Percentiles rank a stretch among this genome's conserved stretches.
Conservation (phyloP, 2,113 vertebrate genomes). For the Ptychochromis oligacanthus region DNA sequence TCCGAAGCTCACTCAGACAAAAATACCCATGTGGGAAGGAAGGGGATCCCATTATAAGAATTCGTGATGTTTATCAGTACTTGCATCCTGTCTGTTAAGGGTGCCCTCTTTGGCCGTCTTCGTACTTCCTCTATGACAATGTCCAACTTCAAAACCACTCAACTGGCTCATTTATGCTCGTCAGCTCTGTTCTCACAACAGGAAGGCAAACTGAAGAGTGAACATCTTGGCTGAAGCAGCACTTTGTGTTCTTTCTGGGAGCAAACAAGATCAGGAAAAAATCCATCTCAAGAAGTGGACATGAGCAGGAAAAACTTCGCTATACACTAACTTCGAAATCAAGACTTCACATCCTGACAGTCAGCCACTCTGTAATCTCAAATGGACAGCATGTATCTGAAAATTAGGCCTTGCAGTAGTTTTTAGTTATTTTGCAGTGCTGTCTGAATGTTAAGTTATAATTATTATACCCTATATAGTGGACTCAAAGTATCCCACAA, state of each 20-base stretch:
- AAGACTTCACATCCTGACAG: neutral
- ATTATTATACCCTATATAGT: no score
- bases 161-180: neutral
- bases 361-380: neutral
- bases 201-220: constrained; percentile 23
- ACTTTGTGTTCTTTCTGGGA: constrained; percentile 13
- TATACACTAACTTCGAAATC: neutral
- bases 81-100: constrained; percentile 18
- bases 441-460: no score
- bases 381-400: neutral
- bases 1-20: neutral
- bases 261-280: neutral
- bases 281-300: neutral
- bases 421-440: neutral
- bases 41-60: neutral
- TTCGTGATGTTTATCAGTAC: constrained; percentile 22
- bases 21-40: constrained; percentile 4
- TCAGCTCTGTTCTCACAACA: constrained; percentile 7
- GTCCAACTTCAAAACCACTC: neutral
- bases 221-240: neutral
- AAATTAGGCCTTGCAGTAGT: neutral
- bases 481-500: no score
- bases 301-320: neutral
- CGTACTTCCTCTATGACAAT: constrained; percentile 1
- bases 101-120: neutral